Evolutionary conservation across 2,797 vertebrate genomes (phyloP).

Genomic region (Calcarius lapponicus): DNA sequence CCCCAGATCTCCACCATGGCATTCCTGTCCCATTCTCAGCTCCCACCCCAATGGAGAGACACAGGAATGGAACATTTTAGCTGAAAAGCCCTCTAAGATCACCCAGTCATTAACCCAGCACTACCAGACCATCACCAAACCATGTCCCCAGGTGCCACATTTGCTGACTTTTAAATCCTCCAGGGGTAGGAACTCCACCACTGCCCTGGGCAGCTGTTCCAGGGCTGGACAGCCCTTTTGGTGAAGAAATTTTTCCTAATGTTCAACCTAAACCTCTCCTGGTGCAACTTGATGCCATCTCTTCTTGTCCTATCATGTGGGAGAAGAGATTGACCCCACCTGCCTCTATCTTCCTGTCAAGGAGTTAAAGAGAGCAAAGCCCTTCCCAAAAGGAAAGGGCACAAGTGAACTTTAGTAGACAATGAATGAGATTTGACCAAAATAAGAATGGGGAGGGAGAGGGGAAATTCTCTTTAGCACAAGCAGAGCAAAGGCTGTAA

Average conservation of each 20-base stretch:
- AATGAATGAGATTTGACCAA: neutral
- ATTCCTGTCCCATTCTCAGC: neutral
- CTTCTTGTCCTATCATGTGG: neutral
- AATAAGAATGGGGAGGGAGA: accelerated
- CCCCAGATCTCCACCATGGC: accelerated
- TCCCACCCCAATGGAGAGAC: accelerated
- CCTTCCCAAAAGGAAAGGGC: neutral
- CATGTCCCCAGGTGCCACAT: neutral
- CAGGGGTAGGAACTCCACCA: too few relatives aligned
- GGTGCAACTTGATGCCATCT: neutral
- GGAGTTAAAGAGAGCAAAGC: neutral
- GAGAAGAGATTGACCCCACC: neutral
- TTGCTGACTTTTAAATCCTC: neutral
- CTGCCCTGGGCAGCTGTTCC: neutral
- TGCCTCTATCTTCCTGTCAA: neutral
- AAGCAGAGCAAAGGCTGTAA: accelerated
- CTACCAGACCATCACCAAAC: neutral
- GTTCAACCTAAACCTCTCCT: neutral
- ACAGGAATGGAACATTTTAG: neutral
- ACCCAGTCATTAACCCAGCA: neutral
- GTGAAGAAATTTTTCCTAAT: neutral
- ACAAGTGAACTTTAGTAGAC: accelerated
- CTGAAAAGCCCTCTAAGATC: neutral
- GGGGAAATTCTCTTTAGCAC: neutral
- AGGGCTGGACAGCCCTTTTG: neutral